Conservation (phyloP, 2,113 vertebrate genomes). For the Tetrax tetrax region DNA sequence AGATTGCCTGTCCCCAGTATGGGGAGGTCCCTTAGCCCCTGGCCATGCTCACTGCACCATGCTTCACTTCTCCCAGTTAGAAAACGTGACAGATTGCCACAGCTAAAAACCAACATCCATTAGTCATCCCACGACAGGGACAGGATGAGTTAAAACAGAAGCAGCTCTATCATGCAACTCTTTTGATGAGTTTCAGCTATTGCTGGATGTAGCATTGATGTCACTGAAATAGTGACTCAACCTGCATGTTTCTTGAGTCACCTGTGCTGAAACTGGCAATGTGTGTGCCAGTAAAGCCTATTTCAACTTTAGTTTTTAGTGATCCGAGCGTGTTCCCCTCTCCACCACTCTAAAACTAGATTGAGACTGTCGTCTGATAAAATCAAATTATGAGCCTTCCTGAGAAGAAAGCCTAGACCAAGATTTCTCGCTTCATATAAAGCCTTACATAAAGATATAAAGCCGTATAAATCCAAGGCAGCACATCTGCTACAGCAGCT, state of each 20-base stretch:
- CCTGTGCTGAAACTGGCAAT: not conserved
- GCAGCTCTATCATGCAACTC: not conserved
- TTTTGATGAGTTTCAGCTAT: not conserved
- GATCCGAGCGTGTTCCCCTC: not conserved
- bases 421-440: not conserved
- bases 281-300: not conserved
- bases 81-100: not conserved
- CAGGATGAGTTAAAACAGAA: not conserved
- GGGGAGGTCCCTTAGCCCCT: not conserved
- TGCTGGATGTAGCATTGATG: not conserved
- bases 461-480: not conserved
- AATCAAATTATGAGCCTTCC: not conserved
- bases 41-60: not conserved
- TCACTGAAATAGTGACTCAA: constrained; percentile 26
- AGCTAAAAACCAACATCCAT: not conserved
- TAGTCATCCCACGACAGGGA: not conserved
- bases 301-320: not conserved
- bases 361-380: not conserved
- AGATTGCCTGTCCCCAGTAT: not conserved
- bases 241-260: constrained; percentile 2
- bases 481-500: not conserved
- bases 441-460: not conserved
- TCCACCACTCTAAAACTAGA: not conserved
- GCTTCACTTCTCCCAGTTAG: not conserved
- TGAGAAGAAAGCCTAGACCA: not conserved